These are phyloP conservation scores for Neoarius graeffei DNA, from an alignment of 2,113 vertebrate species.

Conservation along the genomic window DNA sequence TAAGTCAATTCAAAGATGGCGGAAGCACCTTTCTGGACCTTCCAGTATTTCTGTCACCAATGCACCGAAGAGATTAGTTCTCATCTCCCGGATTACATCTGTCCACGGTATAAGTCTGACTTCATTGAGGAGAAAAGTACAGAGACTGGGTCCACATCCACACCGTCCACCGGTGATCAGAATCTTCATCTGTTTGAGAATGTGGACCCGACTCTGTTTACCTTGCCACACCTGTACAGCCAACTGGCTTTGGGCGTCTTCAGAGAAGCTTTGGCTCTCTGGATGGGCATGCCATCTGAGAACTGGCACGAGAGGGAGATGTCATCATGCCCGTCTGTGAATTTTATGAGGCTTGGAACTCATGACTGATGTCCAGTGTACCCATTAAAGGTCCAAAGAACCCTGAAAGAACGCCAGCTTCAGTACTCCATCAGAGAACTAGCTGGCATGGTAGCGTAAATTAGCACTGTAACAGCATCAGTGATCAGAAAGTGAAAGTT, in stretches of 20 bases:
- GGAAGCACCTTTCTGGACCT: too few relatives aligned
- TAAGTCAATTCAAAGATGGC: too few relatives aligned
- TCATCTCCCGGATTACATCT: conserved; percentile 65
- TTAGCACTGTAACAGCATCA: neutral
- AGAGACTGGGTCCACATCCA: conserved; percentile 81
- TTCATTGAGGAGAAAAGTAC: conserved; percentile 95
- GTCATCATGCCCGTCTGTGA: conserved; percentile 73
- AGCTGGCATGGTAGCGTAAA: neutral
- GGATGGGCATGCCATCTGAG: conserved; percentile 73
- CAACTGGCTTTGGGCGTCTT: conserved; percentile 91
- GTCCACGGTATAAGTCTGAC: conserved; percentile 91
- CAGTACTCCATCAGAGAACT: neutral
- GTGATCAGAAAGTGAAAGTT: neutral
- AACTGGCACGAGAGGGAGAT: conserved; percentile 86
- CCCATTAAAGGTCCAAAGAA: neutral
- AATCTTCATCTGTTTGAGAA: conserved; percentile 82
- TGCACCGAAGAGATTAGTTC: too few relatives aligned
- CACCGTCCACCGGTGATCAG: conserved; percentile 76
- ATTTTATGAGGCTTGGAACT: too few relatives aligned
- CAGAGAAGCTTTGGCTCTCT: conserved; percentile 88
- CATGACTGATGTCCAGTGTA: too few relatives aligned
- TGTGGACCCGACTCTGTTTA: conserved; percentile 86
- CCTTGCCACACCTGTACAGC: conserved; percentile 87
- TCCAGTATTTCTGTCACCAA: too few relatives aligned
- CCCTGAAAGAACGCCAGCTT: neutral